Percentiles rank a stretch among this genome's conserved stretches.
phyloP scores from a whole-genome alignment of 2,113 vertebrate genomes.

The Zosterops japonicus region DNA sequence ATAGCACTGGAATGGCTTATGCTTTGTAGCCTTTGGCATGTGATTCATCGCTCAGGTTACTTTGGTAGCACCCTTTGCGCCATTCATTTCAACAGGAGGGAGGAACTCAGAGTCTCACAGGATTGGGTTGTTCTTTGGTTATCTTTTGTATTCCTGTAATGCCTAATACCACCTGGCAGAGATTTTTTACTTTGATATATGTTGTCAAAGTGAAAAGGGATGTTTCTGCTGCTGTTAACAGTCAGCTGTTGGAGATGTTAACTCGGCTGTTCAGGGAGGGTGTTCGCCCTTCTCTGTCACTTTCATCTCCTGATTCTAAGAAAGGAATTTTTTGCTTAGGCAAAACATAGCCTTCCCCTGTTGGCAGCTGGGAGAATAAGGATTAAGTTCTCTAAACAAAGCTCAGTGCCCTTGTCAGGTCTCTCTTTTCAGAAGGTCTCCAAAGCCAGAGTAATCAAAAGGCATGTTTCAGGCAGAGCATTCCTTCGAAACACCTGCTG shows the following conservation, averaged over 20 bases:
- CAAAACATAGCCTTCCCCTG: conserved; percentile 52
- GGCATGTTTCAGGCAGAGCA: conserved; percentile 33
- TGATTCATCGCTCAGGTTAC: background rate
- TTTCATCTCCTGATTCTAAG: conserved; percentile 29
- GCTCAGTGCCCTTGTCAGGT: conserved; percentile 71
- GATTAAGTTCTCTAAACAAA: conserved; percentile 80
- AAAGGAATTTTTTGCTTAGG: conserved; percentile 62
- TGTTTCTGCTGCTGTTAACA: background rate
- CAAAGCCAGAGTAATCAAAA: conserved; percentile 24
- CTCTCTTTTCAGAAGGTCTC: conserved; percentile 56
- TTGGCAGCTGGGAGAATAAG: conserved; percentile 78
- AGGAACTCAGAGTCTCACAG: background rate
- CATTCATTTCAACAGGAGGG: background rate
- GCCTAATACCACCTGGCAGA: background rate
- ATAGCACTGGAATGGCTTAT: background rate
- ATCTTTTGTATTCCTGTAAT: background rate
- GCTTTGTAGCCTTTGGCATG: background rate
- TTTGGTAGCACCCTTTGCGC: background rate
- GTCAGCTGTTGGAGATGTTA: background rate
- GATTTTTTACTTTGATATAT: background rate
- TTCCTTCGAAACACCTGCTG: conserved; percentile 61
- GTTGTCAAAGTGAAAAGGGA: background rate
- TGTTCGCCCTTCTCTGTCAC: background rate
- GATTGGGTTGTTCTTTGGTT: background rate
- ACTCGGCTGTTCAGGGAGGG: background rate